Evolutionary conservation across 23 tunicate genomes (phyloP), one percentile per base, ranked within the genome.

Genomic region (Aplidium turbinatum): DNA sequence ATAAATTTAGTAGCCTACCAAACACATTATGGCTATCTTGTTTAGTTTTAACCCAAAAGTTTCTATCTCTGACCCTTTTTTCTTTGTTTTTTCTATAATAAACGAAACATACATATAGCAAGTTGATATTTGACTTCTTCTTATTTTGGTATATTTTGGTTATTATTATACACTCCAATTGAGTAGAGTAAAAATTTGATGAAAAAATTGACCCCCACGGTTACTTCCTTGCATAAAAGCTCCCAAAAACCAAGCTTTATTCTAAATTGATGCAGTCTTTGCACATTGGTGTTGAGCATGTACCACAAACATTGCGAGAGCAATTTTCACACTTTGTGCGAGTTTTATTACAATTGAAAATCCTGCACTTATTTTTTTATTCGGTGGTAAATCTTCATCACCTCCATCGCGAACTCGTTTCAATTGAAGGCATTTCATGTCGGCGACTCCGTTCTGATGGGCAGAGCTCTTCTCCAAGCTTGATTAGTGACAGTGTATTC

Each of bases 321-420:
- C 72, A 65, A 36, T 65, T 65, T 35, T 25, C 72, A 16, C 72
- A 35, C 72, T 65, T 65, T 65, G 50, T 35, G 26, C 22, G 50
- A 35, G 72, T 65, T 65, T 35, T 65, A 65, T 65, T 65, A 26
- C 50, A 65, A 35, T 38, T 65, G 50, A 48, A 35, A 38, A 38
- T 65, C 23, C 72, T 65, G 50, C 50, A 65, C 50, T 65, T 7
- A 7, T 65, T 36, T 50, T 35, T 65, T 65, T 65, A 38, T 65
- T 65, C 50, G 72, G 50, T 35, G 72, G 48, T 65, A 65, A 65
- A 38, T 65, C 50, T 65, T 65, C 72, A 35, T 65, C 72, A 18
- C 72, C 72, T 65, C 25, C 72, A 65, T 35, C 72, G 50, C 50
- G 27, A 65, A 65, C 72, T 65, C 50, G 26, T 35, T 65, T 65